Evolutionary conservation across 1,140 invertebrate species (phyloP).

Genomic region (Drosophila insularis): DNA sequence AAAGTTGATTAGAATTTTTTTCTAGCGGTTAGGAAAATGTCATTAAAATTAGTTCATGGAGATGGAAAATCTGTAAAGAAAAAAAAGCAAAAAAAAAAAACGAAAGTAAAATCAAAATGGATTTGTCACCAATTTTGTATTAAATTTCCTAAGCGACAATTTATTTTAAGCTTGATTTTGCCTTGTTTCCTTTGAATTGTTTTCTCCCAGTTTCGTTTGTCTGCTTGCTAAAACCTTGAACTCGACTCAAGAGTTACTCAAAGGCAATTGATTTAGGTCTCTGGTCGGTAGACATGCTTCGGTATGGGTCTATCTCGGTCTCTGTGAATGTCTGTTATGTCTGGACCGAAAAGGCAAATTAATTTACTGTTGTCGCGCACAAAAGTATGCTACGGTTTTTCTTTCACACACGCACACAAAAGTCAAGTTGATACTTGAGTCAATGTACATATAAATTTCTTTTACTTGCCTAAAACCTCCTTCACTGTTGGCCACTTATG

Average conservation of each 20-base stretch:
- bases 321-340: background rate
- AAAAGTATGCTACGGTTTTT: conserved; percentile 14
- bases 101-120: no score
- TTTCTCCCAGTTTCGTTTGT: background rate
- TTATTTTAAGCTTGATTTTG: background rate
- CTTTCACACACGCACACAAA: background rate
- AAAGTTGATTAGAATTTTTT: conserved; percentile 12
- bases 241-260: conserved; percentile 4
- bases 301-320: background rate
- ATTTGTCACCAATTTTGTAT: background rate
- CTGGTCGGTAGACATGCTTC: background rate
- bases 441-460: conserved; percentile 10
- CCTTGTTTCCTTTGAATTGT: background rate
- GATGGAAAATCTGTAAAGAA: background rate
- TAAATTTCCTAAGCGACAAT: background rate
- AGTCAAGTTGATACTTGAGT: conserved; percentile 15
- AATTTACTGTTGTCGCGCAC: conserved; percentile 16
- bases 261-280: conserved; percentile 18
- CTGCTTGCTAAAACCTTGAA: conserved; percentile 13
- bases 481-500: conserved; percentile 4
- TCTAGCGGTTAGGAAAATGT: background rate
- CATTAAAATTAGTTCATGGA: conserved; percentile 10
- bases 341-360: conserved; percentile 7
- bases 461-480: background rate
- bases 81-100: no score